phyloP scores from a whole-genome alignment of 2,797 vertebrate genomes.

The Helostoma temminkii region DNA sequence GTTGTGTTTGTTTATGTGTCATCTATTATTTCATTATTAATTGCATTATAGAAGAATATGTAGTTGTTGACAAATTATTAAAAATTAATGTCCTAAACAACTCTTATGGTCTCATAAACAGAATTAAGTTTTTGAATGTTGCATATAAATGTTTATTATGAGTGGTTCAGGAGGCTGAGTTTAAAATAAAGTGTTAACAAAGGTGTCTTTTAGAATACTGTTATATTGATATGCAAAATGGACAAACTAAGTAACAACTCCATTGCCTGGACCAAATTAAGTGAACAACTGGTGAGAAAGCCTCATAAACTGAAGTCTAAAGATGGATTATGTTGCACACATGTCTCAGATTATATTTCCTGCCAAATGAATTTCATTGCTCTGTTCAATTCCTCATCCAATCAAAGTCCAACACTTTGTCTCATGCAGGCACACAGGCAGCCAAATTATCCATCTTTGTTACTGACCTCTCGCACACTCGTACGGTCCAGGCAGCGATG shows the following conservation, averaged over 20 bases:
- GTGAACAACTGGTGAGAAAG: constrained; percentile 53
- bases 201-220: constrained; percentile 2
- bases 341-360: constrained; percentile 57
- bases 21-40: too few species aligned
- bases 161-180: too few species aligned
- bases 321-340: constrained; percentile 43
- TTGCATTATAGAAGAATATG: neutral
- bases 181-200: neutral
- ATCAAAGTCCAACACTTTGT: constrained; percentile 10
- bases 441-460: neutral
- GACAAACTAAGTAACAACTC: constrained; percentile 45
- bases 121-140: neutral
- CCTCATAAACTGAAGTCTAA: constrained; percentile 51
- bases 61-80: neutral
- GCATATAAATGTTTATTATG: neutral
- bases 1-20: neutral
- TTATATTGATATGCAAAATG: constrained; percentile 18
- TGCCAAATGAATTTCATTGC: constrained; percentile 51
- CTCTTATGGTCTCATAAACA: neutral
- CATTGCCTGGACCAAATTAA: constrained; percentile 40
- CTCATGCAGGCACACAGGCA: constrained; percentile 5
- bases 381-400: constrained; percentile 24
- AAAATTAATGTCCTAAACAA: constrained; percentile 4
- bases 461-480: constrained; percentile 96
- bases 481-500: constrained; percentile 97